Percentiles rank a stretch among this genome's conserved stretches.
These are phyloP conservation scores for Zeugodacus cucurbitae DNA, from an alignment of 1,140 invertebrate genomes.

Conservation along the genomic window DNA sequence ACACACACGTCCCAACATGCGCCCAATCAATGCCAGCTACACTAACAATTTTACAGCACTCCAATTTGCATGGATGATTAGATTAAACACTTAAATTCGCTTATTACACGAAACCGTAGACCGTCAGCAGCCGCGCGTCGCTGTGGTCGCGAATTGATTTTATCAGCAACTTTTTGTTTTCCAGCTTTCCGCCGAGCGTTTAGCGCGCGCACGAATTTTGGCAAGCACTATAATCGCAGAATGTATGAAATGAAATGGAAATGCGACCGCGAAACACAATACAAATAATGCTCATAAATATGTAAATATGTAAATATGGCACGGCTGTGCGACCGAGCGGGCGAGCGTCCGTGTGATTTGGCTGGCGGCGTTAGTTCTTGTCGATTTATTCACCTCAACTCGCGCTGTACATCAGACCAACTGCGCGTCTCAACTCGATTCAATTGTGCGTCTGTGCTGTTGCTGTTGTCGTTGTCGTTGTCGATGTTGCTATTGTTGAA, in stretches of 20 bases:
- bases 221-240: not conserved
- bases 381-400: constrained; percentile 36
- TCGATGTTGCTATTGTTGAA: not conserved
- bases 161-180: not conserved
- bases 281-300: not conserved
- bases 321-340: not conserved
- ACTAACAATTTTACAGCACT: not conserved
- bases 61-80: not conserved
- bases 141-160: not conserved
- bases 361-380: not conserved
- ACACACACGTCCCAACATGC: not conserved
- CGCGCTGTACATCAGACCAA: not conserved
- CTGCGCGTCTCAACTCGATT: not conserved
- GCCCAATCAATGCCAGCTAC: not conserved
- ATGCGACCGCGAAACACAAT: not conserved
- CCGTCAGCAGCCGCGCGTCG: not conserved
- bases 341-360: not conserved
- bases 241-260: not conserved
- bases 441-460: constrained; percentile 14
- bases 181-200: not conserved
- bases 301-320: not conserved
- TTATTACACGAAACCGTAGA: not conserved
- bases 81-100: not conserved
- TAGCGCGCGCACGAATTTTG: not conserved
- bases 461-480: not conserved